phyloP scores from a whole-genome alignment of 2,797 vertebrate genomes.

The Rhyacichthys aspro region DNA sequence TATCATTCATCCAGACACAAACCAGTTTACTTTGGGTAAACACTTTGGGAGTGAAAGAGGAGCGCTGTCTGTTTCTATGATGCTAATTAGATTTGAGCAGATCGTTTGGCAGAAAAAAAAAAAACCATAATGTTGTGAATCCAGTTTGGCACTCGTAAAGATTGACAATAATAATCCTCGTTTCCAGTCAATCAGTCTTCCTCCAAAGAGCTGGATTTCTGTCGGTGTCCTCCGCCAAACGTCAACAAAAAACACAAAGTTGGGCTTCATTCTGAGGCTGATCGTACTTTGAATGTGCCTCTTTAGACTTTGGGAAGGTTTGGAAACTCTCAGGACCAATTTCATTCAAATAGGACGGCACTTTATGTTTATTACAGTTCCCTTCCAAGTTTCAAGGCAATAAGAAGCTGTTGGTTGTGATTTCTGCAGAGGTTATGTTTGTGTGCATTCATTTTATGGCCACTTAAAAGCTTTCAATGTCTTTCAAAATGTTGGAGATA shows the following conservation, averaged over 20 bases:
- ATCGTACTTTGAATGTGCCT: constrained; percentile 6
- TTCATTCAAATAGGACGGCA: background rate
- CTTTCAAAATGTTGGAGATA: too few species aligned
- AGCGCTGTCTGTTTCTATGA: constrained; percentile 31
- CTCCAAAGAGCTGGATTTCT: constrained; percentile 34
- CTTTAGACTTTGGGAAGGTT: constrained; percentile 1
- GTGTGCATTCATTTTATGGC: background rate
- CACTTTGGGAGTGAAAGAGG: constrained; percentile 21
- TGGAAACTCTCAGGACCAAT: background rate
- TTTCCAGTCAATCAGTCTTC: constrained; percentile 47
- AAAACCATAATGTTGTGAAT: constrained; percentile 48
- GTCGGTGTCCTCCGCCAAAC: constrained; percentile 42
- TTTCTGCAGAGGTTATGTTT: background rate
- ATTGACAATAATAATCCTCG: constrained; percentile 38
- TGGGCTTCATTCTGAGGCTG: background rate
- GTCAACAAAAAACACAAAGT: constrained; percentile 12
- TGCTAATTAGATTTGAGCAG: constrained; percentile 54
- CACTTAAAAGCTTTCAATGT: constrained; percentile 5
- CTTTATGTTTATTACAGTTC: background rate
- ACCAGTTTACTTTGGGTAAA: constrained; percentile 57
- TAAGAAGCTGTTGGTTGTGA: background rate
- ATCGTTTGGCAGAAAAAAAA: constrained; percentile 50
- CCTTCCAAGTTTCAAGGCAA: background rate
- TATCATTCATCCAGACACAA: constrained; percentile 51
- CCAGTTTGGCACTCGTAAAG: constrained; percentile 47